Base-by-base conservation (phyloP, 2,888 invertebrate species). In the Ectropis crepuscularia region DNA sequence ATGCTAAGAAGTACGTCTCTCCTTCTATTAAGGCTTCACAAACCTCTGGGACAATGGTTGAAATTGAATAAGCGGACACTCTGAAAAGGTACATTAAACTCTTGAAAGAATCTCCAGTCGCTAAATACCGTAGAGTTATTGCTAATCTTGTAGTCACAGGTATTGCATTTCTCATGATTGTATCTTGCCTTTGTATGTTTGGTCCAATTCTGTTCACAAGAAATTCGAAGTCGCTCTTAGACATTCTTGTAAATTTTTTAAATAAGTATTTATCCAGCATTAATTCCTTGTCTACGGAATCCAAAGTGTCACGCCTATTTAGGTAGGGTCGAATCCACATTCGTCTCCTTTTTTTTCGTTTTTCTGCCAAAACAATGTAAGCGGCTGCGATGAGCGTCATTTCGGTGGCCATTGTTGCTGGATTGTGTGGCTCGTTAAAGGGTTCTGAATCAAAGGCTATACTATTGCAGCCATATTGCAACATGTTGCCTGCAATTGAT, bases 141-240 rank as follows among this genome's bases (percentile, higher is more conserved):
- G 64, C 64, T 43, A 64, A 59, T 68, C 64, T 68, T 48, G 50
- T 57, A 28, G 51, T 55, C 28, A 62, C 57, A 36, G 67, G 53
- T 53, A 68, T 68, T 45, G 62, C 61, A 6, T 55, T 49, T 48
- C 62, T 68, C 65, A 68, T 61, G 11, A 60, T 65, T 53, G 63
- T 60, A 61, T 67, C 60, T 36, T 60, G 38, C 42, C 60, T 59
- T 60, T 60, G 28, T 53, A 67, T 69, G 45, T 57, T 69, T 47
- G 69, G 69, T 64, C 62, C 66, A 39, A 67, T 67, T 69, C 39
- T 66, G 39, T 60, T 64, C 36, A 67, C 5, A 39, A 65, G 8
- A 43, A 62, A 62, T 12, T 64, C 64, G 41, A 28, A 28, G 16
- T 28, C 16, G 16, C 49, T 55, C 59, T 59, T 59, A 42, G 67